Conservation (phyloP, 2,888 invertebrate species). For the Cryptosula pallasiana region DNA sequence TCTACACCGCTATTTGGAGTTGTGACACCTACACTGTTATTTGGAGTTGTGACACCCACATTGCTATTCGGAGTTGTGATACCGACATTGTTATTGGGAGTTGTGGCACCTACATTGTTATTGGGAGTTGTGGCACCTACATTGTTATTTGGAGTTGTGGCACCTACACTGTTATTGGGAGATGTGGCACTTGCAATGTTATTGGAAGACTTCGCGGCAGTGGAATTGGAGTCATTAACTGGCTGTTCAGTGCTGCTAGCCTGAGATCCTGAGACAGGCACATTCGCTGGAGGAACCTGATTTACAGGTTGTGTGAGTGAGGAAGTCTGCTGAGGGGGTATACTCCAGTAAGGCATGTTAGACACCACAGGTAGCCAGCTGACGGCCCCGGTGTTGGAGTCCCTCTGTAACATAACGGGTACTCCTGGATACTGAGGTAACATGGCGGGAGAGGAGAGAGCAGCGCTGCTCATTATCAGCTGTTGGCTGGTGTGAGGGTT, state of each 20-base stretch:
- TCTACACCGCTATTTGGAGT: background rate
- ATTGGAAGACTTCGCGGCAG: background rate
- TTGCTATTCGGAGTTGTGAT: background rate
- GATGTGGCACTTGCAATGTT: background rate
- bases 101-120: background rate
- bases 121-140: background rate
- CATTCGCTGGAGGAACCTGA: too few species aligned
- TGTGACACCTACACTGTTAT: background rate
- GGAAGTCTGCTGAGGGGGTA: conserved; percentile 4
- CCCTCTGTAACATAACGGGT: background rate
- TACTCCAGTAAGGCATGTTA: background rate
- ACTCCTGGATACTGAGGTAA: background rate
- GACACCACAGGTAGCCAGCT: conserved; percentile 8
- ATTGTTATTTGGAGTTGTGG: too few species aligned
- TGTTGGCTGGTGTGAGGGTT: background rate
- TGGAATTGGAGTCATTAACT: too few species aligned
- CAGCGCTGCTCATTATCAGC: background rate
- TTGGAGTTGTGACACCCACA: background rate
- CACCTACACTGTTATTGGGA: too few species aligned
- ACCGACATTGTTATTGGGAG: background rate
- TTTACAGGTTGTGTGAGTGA: background rate
- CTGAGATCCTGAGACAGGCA: too few species aligned
- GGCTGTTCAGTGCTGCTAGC: too few species aligned
- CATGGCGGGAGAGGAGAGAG: background rate
- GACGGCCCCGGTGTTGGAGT: background rate